A percentile compares a stretch with the other conserved stretches of the same genome.
Conservation (phyloP, 2,113 vertebrate genomes). For the Semnornis frantzii region DNA sequence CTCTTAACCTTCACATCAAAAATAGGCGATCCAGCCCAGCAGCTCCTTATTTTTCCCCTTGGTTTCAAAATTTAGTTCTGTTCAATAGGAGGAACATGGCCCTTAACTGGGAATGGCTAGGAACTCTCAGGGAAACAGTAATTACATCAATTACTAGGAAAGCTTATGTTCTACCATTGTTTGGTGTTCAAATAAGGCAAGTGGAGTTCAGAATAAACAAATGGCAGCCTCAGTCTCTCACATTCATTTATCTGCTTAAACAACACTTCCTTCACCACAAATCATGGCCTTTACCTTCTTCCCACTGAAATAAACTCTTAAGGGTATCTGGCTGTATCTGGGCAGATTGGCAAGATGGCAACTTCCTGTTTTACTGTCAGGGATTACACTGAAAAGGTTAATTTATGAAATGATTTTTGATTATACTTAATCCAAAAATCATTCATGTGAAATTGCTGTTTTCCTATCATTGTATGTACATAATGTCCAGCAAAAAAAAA, state of each 20-base stretch:
- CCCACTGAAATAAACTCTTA: slow-evolving; percentile 28
- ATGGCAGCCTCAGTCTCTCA: background rate
- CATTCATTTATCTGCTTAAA: slow-evolving; percentile 55
- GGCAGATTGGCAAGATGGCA: slow-evolving; percentile 36
- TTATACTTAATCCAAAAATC: slow-evolving; percentile 38
- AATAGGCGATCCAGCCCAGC: background rate
- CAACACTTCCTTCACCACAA: slow-evolving; percentile 50
- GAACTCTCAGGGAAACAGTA: background rate
- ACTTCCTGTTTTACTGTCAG: slow-evolving; percentile 55
- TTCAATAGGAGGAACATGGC: background rate
- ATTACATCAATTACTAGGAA: background rate
- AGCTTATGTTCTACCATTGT: background rate
- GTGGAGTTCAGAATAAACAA: slow-evolving; percentile 42
- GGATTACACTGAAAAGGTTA: background rate
- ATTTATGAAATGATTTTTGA: slow-evolving; percentile 32
- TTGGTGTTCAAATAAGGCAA: background rate
- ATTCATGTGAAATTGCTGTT: slow-evolving; percentile 31
- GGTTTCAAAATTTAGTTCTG: background rate
- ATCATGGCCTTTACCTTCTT: background rate
- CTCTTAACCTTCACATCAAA: background rate
- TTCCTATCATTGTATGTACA: slow-evolving; percentile 62
- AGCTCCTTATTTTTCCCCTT: background rate
- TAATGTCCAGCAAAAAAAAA: slow-evolving; percentile 8
- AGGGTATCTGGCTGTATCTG: background rate
- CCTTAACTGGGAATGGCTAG: background rate